Evolutionary conservation across 2,888 invertebrate genomes (phyloP).

Genomic region (Drosophila neonasuta): DNA sequence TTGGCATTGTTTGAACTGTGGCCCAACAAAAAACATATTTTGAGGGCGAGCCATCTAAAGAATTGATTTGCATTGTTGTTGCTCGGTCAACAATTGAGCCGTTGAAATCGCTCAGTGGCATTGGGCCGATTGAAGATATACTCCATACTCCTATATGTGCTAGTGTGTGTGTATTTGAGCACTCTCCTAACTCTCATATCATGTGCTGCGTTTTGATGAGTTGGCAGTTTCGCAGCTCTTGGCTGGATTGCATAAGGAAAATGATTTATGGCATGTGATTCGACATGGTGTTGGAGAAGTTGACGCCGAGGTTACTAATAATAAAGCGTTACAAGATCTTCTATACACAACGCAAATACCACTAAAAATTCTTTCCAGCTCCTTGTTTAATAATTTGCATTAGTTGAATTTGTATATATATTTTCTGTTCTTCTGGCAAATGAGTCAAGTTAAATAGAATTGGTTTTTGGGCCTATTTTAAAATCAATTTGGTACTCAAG

Average conservation of each 20-base stretch:
- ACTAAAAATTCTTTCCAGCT: constrained; percentile 17
- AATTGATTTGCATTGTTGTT: constrained; percentile 71
- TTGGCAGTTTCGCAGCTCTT: constrained; percentile 51
- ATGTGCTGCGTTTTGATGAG: constrained; percentile 59
- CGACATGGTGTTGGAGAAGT: constrained; percentile 47
- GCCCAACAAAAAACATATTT: constrained; percentile 42
- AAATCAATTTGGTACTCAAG: constrained; percentile 11
- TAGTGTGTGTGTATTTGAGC: constrained; percentile 1
- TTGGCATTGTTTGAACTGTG: constrained; percentile 52
- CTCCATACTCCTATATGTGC: not conserved
- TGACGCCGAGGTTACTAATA: constrained; percentile 61
- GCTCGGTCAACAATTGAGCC: constrained; percentile 63
- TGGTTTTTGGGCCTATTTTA: constrained; percentile 10
- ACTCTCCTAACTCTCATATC: constrained; percentile 38
- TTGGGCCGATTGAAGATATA: constrained; percentile 24
- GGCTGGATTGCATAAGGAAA: constrained; percentile 66
- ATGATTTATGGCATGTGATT: constrained; percentile 68
- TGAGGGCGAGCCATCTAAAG: constrained; percentile 53
- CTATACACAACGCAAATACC: constrained; percentile 25
- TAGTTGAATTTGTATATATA: constrained; percentile 18
- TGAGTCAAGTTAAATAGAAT: constrained; percentile 9
- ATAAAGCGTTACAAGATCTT: constrained; percentile 54
- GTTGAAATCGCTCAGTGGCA: constrained; percentile 51
- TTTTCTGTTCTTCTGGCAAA: constrained; percentile 16
- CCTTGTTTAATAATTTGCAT: constrained; percentile 5